phyloP scores from a whole-genome alignment of 2,113 vertebrate genomes.

The Strix aluco region DNA sequence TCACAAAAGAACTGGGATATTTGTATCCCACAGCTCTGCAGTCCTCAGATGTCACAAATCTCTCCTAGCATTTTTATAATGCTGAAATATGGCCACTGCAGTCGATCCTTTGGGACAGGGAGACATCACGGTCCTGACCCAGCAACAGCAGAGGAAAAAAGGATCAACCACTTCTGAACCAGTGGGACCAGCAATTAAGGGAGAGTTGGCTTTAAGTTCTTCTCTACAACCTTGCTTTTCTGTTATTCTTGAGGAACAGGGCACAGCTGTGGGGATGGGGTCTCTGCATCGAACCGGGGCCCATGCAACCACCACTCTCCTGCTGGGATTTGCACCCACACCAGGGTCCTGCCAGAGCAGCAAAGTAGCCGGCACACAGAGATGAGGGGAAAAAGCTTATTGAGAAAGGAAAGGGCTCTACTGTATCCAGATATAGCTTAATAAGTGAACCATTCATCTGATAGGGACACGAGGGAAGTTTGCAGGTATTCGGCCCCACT shows the following conservation, averaged over 20 bases:
- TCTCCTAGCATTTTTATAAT: background rate
- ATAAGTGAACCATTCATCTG: slow-evolving; percentile 81
- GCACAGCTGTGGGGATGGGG: background rate
- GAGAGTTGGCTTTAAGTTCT: background rate
- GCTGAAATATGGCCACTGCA: background rate
- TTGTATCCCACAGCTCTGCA: background rate
- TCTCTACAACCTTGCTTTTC: background rate
- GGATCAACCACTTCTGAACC: background rate
- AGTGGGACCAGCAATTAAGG: background rate
- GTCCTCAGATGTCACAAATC: background rate
- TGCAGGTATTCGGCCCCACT: slow-evolving; percentile 29
- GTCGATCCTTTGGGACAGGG: background rate
- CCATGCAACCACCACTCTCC: rapidly evolving
- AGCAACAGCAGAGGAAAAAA: background rate
- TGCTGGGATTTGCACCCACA: background rate
- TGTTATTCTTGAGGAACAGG: background rate
- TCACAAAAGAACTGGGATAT: background rate
- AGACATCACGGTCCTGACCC: background rate
- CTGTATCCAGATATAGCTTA: slow-evolving; percentile 40
- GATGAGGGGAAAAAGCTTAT: background rate
- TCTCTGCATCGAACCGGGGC: background rate
- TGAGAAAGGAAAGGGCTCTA: background rate
- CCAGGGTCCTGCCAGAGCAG: rapidly evolving
- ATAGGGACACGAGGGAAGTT: slow-evolving; percentile 43
- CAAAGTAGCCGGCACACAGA: background rate